phyloP scores from a whole-genome alignment of 2,797 vertebrate species.

The Scolopax rusticola region DNA sequence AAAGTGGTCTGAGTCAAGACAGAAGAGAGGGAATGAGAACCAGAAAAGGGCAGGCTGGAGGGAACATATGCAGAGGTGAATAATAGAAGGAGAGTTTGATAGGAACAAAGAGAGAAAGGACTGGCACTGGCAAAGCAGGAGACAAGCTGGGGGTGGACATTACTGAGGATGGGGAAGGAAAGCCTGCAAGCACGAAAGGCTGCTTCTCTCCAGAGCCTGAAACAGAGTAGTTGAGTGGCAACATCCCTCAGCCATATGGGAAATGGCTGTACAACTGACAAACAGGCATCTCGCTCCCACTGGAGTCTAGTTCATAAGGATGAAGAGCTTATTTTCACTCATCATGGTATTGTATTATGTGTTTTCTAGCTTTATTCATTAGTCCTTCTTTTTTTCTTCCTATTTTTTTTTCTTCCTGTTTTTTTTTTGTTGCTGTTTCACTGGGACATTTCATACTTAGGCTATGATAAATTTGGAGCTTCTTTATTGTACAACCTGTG shows the following conservation, averaged over 20 bases:
- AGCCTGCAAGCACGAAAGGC: neutral
- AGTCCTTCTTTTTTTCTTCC: neutral
- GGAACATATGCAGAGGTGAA: neutral
- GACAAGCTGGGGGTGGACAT: neutral
- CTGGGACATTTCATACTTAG: neutral
- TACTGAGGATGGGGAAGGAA: neutral
- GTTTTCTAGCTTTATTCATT: neutral
- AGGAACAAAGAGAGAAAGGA: neutral
- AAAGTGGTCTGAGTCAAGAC: neutral
- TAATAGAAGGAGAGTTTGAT: neutral
- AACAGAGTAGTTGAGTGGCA: neutral
- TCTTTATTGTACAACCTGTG: neutral
- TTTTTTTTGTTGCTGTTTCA: neutral
- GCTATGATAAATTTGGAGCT: neutral
- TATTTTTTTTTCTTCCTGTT: no score
- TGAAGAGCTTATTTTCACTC: neutral
- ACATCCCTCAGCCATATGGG: rapidly evolving
- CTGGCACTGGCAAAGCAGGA: neutral
- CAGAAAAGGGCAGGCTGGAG: neutral
- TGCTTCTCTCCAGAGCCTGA: neutral
- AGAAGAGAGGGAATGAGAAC: neutral
- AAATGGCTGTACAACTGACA: neutral
- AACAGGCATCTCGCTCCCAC: neutral
- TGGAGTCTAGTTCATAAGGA: neutral
- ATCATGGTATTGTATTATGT: neutral